Evolutionary conservation across 23 tunicate species (phyloP), one percentile per base, ranked within the genome.

Genomic region (Ciona savignyi): DNA sequence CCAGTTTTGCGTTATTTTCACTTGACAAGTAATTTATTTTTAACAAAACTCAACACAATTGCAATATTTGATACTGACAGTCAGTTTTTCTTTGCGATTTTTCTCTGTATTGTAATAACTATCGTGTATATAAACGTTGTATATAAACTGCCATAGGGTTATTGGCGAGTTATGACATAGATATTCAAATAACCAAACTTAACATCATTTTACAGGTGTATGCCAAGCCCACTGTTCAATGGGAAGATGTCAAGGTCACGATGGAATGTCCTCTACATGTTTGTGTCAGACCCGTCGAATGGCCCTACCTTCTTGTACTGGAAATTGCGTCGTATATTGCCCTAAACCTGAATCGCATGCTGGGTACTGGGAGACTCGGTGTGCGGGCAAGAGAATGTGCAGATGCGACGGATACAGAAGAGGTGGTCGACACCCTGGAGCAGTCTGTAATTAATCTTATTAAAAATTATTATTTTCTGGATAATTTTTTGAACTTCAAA

Each of bases 301-400:
- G 28, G 67, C 28, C 22, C 15, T 42, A 42, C 56, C 56, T 6
- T 6, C 56, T 15, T 63, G 67, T 25, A 63, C 67, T 4, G 67
- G 67, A 22, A 20, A 25, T 63, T 63, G 67, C 22, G 67, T 63
- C 4, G 67, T 25, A 6, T 63, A 63, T 25, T 63, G 67, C 67
- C 67, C 67, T 25, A 63, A 63, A 63, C 67, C 67, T 63, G 28
- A 4, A 63, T n/a, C 26, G 26, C 28, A 63, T 25, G 28, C 6
- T n/a, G 67, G 67, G 26, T 23, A 4, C 4, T 63, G 67, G 67
- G 28, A 63, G 26, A 63, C 6, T 4, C 15, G 23, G 22, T 63
- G 67, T 25, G 24, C 26, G 4, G 67, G 67, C 4, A 25, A 6
- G 22, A 4, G 28, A 9, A 25, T 4, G 6, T 63, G 67, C 22